Conservation (phyloP, 2,113 vertebrate species). For the Sinocyclocheilus maitianheensis region DNA sequence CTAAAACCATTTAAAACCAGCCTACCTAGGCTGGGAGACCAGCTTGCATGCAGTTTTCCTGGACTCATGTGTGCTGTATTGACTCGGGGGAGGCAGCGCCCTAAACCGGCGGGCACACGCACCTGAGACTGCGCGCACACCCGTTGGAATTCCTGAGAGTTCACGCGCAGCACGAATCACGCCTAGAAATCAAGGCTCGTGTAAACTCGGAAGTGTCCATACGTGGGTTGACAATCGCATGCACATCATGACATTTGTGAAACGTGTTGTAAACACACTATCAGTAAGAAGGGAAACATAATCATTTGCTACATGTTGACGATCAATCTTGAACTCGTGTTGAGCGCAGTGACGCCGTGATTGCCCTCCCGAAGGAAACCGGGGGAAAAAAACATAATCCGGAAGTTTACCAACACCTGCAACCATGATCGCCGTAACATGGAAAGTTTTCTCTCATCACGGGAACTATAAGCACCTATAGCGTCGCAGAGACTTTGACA, state of each 20-base stretch:
- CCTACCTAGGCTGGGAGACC: not conserved
- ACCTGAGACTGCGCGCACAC: slow-evolving; percentile 36
- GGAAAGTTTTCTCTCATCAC: slow-evolving; percentile 21
- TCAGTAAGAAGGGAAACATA: not conserved
- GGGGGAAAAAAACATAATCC: slow-evolving; percentile 42
- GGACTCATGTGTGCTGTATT: not conserved
- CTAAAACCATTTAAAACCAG: not conserved
- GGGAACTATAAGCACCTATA: not conserved
- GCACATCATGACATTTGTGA: not conserved
- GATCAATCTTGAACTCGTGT: not conserved
- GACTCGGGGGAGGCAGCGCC: slow-evolving; percentile 49
- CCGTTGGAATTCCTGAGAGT: not conserved
- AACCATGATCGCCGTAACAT: slow-evolving; percentile 41
- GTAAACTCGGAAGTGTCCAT: slow-evolving; percentile 2
- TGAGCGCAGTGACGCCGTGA: slow-evolving; percentile 39
- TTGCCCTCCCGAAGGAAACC: slow-evolving; percentile 44
- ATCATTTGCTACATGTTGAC: not conserved
- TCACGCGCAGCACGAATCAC: not conserved
- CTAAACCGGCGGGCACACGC: slow-evolving; percentile 32
- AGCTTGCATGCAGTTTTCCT: not conserved
- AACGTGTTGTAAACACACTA: not conserved
- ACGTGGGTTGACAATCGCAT: slow-evolving; percentile 2
- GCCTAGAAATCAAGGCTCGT: slow-evolving; percentile 1
- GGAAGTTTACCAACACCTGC: slow-evolving; percentile 58
- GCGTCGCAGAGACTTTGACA: not conserved